These are phyloP conservation scores for Gisinianus flammeolus DNA, from an alignment of 2,888 invertebrate species.

Conservation along the genomic window DNA sequence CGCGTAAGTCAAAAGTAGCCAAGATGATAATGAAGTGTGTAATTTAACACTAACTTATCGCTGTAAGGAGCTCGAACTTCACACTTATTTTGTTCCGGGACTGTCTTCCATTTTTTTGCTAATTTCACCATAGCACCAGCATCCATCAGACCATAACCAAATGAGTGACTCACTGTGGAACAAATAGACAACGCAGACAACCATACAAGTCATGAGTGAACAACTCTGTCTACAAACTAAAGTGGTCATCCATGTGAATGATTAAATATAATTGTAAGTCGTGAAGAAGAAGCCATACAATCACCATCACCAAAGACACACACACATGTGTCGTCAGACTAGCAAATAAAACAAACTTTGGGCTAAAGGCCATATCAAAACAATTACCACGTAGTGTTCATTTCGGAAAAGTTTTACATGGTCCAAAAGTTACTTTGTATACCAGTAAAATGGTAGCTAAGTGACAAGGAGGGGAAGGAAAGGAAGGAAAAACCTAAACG, in stretches of 20 bases:
- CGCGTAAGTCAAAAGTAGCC: neutral
- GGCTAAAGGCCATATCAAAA: neutral
- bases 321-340: neutral
- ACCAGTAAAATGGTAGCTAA: neutral
- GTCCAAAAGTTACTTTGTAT: neutral
- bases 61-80: conserved; percentile 79
- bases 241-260: neutral
- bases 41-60: conserved; percentile 66
- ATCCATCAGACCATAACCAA: conserved; percentile 90
- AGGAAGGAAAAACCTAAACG: neutral
- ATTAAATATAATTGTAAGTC: neutral
- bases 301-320: neutral
- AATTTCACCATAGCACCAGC: conserved; percentile 75
- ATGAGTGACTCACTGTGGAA: conserved; percentile 85
- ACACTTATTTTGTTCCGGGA: conserved; percentile 78
- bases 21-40: neutral
- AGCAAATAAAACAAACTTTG: neutral
- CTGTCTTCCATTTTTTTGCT: conserved; percentile 76
- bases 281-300: neutral
- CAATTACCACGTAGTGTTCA: neutral
- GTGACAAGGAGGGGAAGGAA: neutral
- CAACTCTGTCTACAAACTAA: neutral
- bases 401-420: neutral
- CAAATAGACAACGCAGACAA: neutral
- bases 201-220: neutral